Evolutionary conservation across 2,113 vertebrate species (phyloP), one percentile per base, ranked within the genome.

Genomic region (Tringa solitaria): DNA sequence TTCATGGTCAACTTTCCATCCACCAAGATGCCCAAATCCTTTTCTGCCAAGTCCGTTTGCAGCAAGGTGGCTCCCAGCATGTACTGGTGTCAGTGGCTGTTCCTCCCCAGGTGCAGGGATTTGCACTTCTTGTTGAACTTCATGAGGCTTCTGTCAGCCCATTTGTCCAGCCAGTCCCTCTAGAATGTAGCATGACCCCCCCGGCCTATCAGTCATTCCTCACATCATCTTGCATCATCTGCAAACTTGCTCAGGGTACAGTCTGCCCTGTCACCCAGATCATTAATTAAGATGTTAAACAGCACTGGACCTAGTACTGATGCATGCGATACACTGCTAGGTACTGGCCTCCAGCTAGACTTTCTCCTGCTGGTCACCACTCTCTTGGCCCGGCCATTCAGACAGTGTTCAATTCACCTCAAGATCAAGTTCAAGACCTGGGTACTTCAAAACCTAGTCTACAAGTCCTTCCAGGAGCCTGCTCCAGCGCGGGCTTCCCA

Each of bases 11-110:
- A 5, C 20, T 12, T 70, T 18, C 13, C 14, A 46, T 53, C 26
- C 9, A 51, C 22, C 8, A 60, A 19, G 48, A 68, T 65, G 13
- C 6, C 7, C 17, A 68, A 39, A 41, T 67, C 8, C 8, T 86
- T 84, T 80, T 56, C 17, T 80, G 35, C 11, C 73, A 64, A 83
- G 27, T 12, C 2, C 1, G 32, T 75, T 79, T 54, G 61, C 32
- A 68, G 5, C 1, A 2, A 6, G 3, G 4, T 59, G 30, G 27
- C 4, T 6, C 5, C 3, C 18, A n/a, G 6, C 10, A 7, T 7
- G 14, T 20, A 23, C 6, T 75, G 14, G 6, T 22, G 46, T 6
- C 23, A 85, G 37, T 6, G 8, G 5, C 9, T 79, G 10, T 16
- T 75, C 22, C 8, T 60, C 13, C 11, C 24, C 10, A 27, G 9